Base-by-base conservation (phyloP, 2,888 invertebrate species). In the Octonoba sinensis region DNA sequence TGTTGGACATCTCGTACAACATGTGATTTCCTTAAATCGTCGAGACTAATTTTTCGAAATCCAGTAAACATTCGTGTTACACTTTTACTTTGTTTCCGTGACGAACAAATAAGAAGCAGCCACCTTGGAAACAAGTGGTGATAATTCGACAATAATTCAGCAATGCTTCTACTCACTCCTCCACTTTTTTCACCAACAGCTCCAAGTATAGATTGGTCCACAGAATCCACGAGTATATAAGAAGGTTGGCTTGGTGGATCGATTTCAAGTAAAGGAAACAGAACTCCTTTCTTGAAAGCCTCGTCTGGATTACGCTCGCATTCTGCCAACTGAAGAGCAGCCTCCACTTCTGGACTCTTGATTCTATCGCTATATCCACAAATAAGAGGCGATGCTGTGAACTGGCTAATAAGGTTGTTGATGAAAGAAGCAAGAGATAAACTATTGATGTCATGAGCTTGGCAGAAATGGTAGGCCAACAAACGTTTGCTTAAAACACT, bases 1-100 rank as follows among this genome's bases (percentile, higher is more conserved):
- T 97, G 93, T 88, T 98, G 97, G 0, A 97, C 96, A 88, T 98
- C 98, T 6, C 96, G 92, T 0, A 97, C 95, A 6, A 98, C 97
- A 85, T 90, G 88, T 0, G 89, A 87, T 94, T 95, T 89, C 24
- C 96, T 91, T 83, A 97, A 89, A 89, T 98, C 97, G 87, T 98
- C 98, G 86, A 98, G 88, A 0, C 94, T 93, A 85, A 98, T 88
- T 89, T 97, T 97, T 24, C 97, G 92, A 89, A 97, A 97, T 6
- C 97, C 90, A 79, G 90, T 89, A 86, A 91, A 91, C 93, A 85
- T 94, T 92, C 94, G 92, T 76, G 90, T 87, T 93, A 94, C 86
- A 13, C 93, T 92, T 87, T 95, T 93, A 85, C 93, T 95, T 87
- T 96, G 95, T 85, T 95, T 92, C 77, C 95, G 86, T 0, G 96